Percentiles rank a stretch among this genome's conserved stretches.
phyloP scores from a whole-genome alignment of 2,113 vertebrate species.

The Pyxicephalus adspersus region DNA sequence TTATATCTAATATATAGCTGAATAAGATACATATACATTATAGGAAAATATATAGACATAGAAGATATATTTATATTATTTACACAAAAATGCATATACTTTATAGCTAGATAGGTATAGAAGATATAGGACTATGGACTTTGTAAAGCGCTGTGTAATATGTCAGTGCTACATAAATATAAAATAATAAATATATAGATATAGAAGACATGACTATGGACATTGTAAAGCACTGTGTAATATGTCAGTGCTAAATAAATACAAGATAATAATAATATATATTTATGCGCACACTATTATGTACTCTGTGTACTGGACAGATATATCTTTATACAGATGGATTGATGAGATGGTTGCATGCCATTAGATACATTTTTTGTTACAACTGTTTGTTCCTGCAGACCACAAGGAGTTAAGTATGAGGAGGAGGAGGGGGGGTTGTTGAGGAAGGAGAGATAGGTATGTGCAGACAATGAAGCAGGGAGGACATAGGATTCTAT shows the following conservation, averaged over 20 bases:
- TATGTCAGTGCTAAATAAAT: not conserved
- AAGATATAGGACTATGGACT: not conserved
- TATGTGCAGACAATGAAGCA: constrained; percentile 55
- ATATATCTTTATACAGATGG: not conserved
- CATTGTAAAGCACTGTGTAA: too few species aligned
- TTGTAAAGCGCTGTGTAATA: too few species aligned
- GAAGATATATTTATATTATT: constrained; percentile 1
- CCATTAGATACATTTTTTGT: too few species aligned
- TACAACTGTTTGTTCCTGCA: too few species aligned
- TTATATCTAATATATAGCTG: not conserved
- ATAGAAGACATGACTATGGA: too few species aligned
- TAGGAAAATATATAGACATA: not conserved
- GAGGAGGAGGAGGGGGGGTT: constrained; percentile 41
- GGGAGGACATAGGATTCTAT: constrained; percentile 42
- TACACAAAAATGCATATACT: not conserved
- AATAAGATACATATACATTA: too few species aligned
- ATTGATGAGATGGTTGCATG: too few species aligned
- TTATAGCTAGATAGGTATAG: not conserved
- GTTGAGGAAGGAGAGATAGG: constrained; percentile 55
- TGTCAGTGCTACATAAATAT: too few species aligned
- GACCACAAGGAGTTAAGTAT: constrained; percentile 6
- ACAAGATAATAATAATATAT: too few species aligned
- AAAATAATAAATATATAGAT: too few species aligned
- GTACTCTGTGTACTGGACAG: too few species aligned
- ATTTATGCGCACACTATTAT: not conserved